These are phyloP conservation scores for Cryptocephalus primarius DNA, from an alignment of 2,888 invertebrate genomes.

Conservation along the genomic window DNA sequence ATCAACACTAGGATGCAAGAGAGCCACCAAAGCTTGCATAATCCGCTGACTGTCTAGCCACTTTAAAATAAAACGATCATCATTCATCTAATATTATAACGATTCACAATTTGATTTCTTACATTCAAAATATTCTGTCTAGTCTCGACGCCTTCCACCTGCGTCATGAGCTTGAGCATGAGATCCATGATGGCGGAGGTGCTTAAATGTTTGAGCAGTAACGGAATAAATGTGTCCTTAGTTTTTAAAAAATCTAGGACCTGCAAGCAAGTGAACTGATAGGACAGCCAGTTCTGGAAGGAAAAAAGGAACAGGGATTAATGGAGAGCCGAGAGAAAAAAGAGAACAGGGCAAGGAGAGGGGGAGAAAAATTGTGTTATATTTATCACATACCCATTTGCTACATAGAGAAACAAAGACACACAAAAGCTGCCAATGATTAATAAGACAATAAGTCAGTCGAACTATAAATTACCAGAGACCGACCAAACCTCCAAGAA, in stretches of 20 bases:
- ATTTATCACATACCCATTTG: conserved; percentile 6
- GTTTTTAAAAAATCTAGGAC: conserved; percentile 86
- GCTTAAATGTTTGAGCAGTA: conserved; percentile 79
- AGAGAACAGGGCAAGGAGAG: conserved; percentile 3
- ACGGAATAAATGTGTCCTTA: conserved; percentile 75
- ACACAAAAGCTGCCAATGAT: too few species aligned
- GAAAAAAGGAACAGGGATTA: not conserved
- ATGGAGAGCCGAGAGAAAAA: not conserved
- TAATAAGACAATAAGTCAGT: too few species aligned
- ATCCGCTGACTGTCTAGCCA: conserved; percentile 85
- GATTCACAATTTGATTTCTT: conserved; percentile 25
- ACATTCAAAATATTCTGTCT: conserved; percentile 60
- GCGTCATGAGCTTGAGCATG: conserved; percentile 72
- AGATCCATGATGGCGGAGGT: conserved; percentile 94
- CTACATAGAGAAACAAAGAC: too few species aligned
- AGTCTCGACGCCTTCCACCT: conserved; percentile 66
- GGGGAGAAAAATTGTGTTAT: conserved; percentile 9
- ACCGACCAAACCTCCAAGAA: too few species aligned
- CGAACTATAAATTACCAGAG: too few species aligned
- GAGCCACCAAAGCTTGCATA: conserved; percentile 64
- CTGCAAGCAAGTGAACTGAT: conserved; percentile 84
- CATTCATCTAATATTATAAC: not conserved
- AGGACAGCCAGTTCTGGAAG: conserved; percentile 77
- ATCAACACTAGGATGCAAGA: conserved; percentile 54
- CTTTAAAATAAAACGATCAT: conserved; percentile 39